Evolutionary conservation across 2,888 invertebrate species (phyloP), one percentile per base, ranked within the genome.

Genomic region (Lithosia quadra): DNA sequence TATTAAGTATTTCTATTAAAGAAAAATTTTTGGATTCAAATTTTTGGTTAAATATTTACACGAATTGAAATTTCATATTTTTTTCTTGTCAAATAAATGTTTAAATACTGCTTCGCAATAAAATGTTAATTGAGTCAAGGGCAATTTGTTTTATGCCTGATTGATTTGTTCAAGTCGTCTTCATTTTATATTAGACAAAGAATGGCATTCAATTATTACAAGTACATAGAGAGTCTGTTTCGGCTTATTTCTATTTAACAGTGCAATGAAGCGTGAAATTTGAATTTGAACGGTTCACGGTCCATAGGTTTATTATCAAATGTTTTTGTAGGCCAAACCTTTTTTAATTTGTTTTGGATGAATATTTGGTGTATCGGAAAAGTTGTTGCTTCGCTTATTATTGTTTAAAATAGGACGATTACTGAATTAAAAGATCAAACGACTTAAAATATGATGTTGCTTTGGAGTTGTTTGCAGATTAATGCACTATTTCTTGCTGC

Each of bases 141-240:
- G 84, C 82, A 76, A 77, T 74, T 79, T 82, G 78, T 85, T 84
- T 85, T 83, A 84, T 81, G 81, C 79, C 73, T 78, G 79, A 88
- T 86, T 80, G 83, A 77, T 77, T 74, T 80, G 78, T 80, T 82
- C 77, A 81, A 83, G 77, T 80, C 78, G 71, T 78, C 77, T 78
- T 83, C 76, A 75, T 79, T 81, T 78, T 79, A 67, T 76, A 73
- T 77, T 63, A 71, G 56, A 70, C 36, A 76, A 73, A 69, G 75
- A 73, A 81, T 80, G 70, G 61, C 67, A 65, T 33, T 65, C 66
- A 72, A 63, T 73, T 55, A 36, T 63, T 22, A 76, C 73, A 76
- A 75, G 73, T 67, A 55, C 62, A 49, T 69, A 67, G 43, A 55
- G 24, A 67, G 57, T 78, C 36, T 64, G 61, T 66, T 73, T 65